A percentile compares a stretch with the other conserved stretches of the same genome.
phyloP scores from a whole-genome alignment of 2,797 vertebrate genomes.

The Chrysocyon brachyurus region DNA sequence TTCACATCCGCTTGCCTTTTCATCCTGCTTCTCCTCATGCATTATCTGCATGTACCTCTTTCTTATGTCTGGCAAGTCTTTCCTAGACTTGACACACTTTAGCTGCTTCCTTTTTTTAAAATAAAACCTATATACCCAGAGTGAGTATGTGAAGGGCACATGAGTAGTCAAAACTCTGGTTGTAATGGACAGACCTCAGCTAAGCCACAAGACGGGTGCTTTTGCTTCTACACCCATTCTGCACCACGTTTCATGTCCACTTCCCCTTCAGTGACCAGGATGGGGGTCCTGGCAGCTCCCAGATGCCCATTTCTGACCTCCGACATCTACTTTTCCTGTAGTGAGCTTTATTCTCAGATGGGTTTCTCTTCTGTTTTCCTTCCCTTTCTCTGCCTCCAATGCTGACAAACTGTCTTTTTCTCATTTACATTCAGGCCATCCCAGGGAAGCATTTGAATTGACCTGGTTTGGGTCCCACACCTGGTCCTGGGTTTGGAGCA shows the following conservation, averaged over 20 bases:
- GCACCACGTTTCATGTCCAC: fast-evolving
- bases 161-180: not conserved
- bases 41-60: not conserved
- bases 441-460: fast-evolving
- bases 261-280: not conserved
- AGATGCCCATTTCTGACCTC: fast-evolving
- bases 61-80: no score
- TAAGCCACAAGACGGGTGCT: not conserved
- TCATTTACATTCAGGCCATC: fast-evolving
- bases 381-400: no score
- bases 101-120: not conserved
- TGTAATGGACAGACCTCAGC: no score
- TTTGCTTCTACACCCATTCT: fast-evolving
- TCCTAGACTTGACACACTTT: fast-evolving
- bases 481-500: not conserved
- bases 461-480: not conserved
- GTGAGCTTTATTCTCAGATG: fast-evolving
- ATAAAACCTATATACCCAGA: not conserved
- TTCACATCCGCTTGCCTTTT: fast-evolving
- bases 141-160: not conserved
- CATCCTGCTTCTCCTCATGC: fast-evolving
- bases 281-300: fast-evolving
- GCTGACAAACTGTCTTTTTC: not conserved
- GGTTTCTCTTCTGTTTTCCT: no score
- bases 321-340: not conserved